Conservation (phyloP, 2,888 invertebrate species). For the Melipona bicolor region DNA sequence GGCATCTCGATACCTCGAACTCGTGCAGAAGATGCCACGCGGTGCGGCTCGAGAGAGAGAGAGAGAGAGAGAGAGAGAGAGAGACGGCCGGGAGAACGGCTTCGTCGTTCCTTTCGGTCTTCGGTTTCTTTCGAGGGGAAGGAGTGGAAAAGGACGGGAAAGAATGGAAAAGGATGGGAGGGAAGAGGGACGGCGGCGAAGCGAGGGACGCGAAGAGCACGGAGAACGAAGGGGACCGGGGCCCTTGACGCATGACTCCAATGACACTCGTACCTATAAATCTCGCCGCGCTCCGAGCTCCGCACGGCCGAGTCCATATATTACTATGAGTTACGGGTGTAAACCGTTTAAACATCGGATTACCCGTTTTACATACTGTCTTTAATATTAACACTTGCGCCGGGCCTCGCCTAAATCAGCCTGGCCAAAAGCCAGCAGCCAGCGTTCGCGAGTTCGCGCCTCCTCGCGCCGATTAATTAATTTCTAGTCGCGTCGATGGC, state of each 20-base stretch:
- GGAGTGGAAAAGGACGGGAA: not conserved
- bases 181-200: not conserved
- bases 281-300: conserved; percentile 77
- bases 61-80: not conserved
- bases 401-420: conserved; percentile 62
- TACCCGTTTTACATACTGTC: conserved; percentile 82
- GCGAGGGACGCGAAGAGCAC: conserved; percentile 11
- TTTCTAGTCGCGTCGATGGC: not conserved
- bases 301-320: conserved; percentile 80
- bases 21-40: conserved; percentile 33
- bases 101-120: conserved; percentile 43
- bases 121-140: not conserved
- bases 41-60: not conserved
- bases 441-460: conserved; percentile 38
- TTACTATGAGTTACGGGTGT: conserved; percentile 83
- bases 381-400: conserved; percentile 80
- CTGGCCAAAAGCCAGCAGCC: conserved; percentile 28
- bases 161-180: not conserved
- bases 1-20: conserved; percentile 53
- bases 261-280: conserved; percentile 83
- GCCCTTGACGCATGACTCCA: conserved; percentile 81
- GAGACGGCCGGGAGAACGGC: conserved; percentile 31
- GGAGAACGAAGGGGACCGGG: conserved; percentile 42
- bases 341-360: conserved; percentile 83
- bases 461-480: conserved; percentile 37